These are phyloP conservation scores for Sycophila texana DNA, from an alignment of 2,888 invertebrate genomes.

Conservation along the genomic window DNA sequence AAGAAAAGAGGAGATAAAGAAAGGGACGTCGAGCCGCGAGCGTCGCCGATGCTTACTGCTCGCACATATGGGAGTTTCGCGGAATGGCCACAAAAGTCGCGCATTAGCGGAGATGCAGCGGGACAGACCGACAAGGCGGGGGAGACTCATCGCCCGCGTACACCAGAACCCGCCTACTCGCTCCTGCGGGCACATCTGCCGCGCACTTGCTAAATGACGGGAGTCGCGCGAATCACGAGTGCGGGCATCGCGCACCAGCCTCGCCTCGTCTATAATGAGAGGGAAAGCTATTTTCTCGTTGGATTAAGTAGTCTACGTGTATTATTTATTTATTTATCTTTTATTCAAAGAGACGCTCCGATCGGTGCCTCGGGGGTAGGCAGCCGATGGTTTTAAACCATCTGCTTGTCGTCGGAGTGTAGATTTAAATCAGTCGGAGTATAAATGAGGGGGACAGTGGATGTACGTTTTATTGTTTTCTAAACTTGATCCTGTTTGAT, in stretches of 20 bases:
- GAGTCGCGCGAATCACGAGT: conserved; percentile 4
- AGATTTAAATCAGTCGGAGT: conserved; percentile 17
- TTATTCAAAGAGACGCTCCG: neutral
- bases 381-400: conserved; percentile 32
- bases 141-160: neutral
- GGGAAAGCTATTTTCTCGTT: conserved; percentile 48
- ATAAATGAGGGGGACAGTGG: neutral
- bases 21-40: neutral
- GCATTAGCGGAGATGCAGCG: neutral
- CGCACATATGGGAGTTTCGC: conserved; percentile 36
- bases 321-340: neutral
- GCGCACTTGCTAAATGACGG: conserved; percentile 63
- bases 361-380: conserved; percentile 23
- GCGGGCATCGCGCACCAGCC: neutral
- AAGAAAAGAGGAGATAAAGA: no score
- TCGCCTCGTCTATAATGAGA: conserved; percentile 15
- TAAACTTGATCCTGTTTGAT: neutral
- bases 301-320: conserved; percentile 34
- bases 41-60: neutral
- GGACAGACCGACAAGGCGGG: neutral
- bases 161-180: conserved; percentile 55
- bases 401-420: conserved; percentile 12
- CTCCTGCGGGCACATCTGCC: conserved; percentile 60
- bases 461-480: conserved; percentile 7
- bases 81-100: conserved; percentile 22